Base-by-base conservation (phyloP, 2,797 vertebrate species). In the Anisognathus igniventris region DNA sequence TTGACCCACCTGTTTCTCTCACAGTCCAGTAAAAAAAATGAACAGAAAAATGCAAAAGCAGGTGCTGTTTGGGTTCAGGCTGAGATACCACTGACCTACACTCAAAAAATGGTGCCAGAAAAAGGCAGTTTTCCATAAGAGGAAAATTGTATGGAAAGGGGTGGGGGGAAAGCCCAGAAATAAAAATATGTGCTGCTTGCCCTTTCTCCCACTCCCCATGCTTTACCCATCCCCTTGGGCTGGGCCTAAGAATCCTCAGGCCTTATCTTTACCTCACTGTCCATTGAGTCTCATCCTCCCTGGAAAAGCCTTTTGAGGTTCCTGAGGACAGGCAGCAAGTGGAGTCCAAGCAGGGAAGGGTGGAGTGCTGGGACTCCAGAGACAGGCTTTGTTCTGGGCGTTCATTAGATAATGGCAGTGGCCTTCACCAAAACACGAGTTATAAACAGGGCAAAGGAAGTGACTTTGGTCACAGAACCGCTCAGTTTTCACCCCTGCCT, bases 331-430 rank as follows among this genome's bases (percentile, higher is more conserved):
- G 1, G 24, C 81, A 85, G 42, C 30, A 8, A 67, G 75, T 4
- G 5, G 35, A 72, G 89, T 85, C 60, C 5, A 22, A 87, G 90
- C 64, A 77, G 77, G 56, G 79, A 79, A 93, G 84, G 90, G 92
- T 96, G 93, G 94, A 79, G 93, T 77, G 90, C 91, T 71, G 67
- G 58, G 95, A 96, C 94, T 94, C 92, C 92, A 53, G 80, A 92
- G 82, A 65, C 62, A 44, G 72, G 24, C 96, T 96, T 96, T 96
- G 94, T 95, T 93, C 74, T 0, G 27, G 79, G 88, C 1, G 8
- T 74, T 92, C 86, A 85, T 74, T 50, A 95, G 92, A 93, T 94
- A 94, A 92, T 65, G 94, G 93, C 86, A 95, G 68, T 60, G 35
- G 71, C 31, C 2, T 78, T 94, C 83, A 82, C 67, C 58, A 67